Base-by-base conservation (phyloP, 2,113 vertebrate genomes). In the Alligator mississippiensis region DNA sequence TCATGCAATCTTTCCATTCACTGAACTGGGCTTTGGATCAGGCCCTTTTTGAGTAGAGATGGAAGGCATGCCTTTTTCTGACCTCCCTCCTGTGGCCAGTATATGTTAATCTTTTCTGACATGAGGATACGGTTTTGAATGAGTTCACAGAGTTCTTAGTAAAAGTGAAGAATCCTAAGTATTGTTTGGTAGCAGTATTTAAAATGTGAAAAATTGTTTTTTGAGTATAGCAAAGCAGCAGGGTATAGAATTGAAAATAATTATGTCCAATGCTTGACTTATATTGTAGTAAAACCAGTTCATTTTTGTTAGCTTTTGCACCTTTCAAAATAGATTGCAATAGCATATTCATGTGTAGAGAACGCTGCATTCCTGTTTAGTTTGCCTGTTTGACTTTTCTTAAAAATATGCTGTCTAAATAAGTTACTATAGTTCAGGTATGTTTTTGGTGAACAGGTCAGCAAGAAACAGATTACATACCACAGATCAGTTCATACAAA, bases 101-200 rank as follows among this genome's bases (percentile, higher is more conserved):
- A 93, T 87, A 60, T 80, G 87, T 95, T 96, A 95, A 96, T 97
- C 70, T 90, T 94, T 96, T 81, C 92, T 95, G 92, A 91, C 94
- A 87, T 96, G 88, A 89, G 90, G 90, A 81, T 82, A 96, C 92
- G 86, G 80, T 96, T 94, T 96, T 95, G 94, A 94, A 94, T 91
- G 85, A 93, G 85, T 96, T 91, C 55, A 89, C 72, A 92, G 85
- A 89, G 92, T 94, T 89, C 62, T 92, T 88, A 97, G 84, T 91
- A 94, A 88, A 94, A 96, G 47, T 7, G 0, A 80, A 87, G 95
- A 93, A 91, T 84, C 94, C 89, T 85, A 93, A 83, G 64, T 34
- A 55, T 76, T 34, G 63, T 84, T 91, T 64, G 89, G 58, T 85
- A 90, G 28, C 59, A 94, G 27, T 88, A 90, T 94, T 78, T 89